A percentile compares a stretch with the other conserved stretches of the same genome.
Conservation (phyloP, 2,797 vertebrate genomes). For the Mus caroli region DNA sequence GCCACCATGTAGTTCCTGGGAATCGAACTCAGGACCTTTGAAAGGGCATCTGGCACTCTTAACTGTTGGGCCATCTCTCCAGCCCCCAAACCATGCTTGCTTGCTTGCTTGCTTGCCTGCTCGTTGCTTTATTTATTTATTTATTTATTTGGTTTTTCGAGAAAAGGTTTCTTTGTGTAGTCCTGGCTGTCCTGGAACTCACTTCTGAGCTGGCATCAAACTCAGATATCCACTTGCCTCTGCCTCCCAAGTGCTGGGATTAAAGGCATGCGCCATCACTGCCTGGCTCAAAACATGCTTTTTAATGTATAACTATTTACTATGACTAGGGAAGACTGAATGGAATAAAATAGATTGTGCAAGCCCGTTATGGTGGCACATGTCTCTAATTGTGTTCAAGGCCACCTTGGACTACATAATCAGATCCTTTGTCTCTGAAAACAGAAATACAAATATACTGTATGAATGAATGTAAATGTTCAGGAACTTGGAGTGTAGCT, state of each 20-base stretch:
- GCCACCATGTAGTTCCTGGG: neutral
- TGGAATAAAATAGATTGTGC: neutral
- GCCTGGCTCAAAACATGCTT: neutral
- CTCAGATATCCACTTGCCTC: too few species aligned
- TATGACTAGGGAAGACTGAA: neutral
- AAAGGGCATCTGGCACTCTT: neutral
- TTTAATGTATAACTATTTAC: neutral
- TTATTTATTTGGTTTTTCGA: too few species aligned
- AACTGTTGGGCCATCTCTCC: neutral
- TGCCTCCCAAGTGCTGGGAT: too few species aligned
- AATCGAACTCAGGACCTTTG: neutral
- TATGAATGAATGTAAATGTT: neutral
- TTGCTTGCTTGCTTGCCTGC: too few species aligned
- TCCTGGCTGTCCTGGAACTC: too few species aligned
- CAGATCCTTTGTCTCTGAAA: neutral
- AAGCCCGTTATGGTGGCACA: neutral
- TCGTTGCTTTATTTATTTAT: too few species aligned
- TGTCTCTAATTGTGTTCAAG: neutral
- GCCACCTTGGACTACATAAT: neutral
- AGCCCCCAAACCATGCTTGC: too few species aligned
- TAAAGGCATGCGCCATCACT: neutral
- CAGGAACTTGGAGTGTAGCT: neutral
- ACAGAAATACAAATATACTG: neutral
- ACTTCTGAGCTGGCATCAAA: too few species aligned
- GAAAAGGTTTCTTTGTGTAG: too few species aligned